Percentiles rank a stretch among this genome's conserved stretches.
Conservation (phyloP, 2,797 vertebrate species). For the Numenius phaeopus region DNA sequence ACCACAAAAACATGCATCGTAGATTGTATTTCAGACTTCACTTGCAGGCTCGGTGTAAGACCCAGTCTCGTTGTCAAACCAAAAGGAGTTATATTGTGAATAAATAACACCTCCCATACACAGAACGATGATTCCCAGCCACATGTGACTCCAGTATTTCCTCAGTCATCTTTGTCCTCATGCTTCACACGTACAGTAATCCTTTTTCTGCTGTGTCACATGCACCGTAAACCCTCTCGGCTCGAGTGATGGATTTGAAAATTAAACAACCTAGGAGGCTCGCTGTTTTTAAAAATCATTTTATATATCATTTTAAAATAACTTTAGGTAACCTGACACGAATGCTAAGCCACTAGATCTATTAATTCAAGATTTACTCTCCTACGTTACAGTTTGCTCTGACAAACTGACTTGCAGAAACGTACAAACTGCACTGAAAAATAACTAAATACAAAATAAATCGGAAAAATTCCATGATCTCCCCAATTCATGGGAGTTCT, state of each 20-base stretch:
- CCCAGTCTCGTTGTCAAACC: not conserved
- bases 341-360: slow-evolving; percentile 56
- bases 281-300: slow-evolving; percentile 66
- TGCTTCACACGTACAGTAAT: slow-evolving; percentile 47
- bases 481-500: not conserved
- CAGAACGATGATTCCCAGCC: not conserved
- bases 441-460: not conserved
- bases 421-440: not conserved
- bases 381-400: not conserved
- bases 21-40: not conserved
- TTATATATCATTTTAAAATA: slow-evolving; percentile 67
- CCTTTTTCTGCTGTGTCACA: slow-evolving; percentile 58
- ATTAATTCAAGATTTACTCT: slow-evolving; percentile 32
- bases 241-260: slow-evolving; percentile 67
- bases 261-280: slow-evolving; percentile 67
- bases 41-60: not conserved
- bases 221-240: slow-evolving; percentile 27
- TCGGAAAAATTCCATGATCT: not conserved
- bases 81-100: not conserved
- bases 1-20: not conserved
- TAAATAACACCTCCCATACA: slow-evolving; percentile 13
- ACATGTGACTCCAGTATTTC: slow-evolving; percentile 37
- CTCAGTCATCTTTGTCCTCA: slow-evolving; percentile 37
- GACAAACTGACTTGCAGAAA: slow-evolving; percentile 29
- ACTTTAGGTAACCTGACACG: slow-evolving; percentile 40